Evolutionary conservation across 2,888 invertebrate genomes (phyloP).

Genomic region (Rhingia campestris): DNA sequence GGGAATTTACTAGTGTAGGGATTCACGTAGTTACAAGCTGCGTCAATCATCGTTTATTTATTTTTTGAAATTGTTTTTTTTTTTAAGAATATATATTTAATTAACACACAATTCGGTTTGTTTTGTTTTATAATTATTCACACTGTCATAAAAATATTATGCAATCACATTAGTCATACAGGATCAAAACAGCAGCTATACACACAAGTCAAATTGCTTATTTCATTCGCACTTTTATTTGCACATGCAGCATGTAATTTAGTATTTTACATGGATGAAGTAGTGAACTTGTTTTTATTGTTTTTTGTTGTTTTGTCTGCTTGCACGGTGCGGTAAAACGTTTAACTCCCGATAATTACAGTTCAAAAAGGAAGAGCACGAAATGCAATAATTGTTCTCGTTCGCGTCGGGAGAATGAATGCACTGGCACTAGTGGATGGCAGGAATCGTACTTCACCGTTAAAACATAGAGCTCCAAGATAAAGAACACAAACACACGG

Average conservation of each 20-base stretch:
- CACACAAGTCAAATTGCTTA: slow-evolving; percentile 61
- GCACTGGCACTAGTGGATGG: slow-evolving; percentile 58
- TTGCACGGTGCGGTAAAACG: slow-evolving; percentile 69
- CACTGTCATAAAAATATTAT: slow-evolving; percentile 49
- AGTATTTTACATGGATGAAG: slow-evolving; percentile 69
- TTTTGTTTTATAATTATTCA: slow-evolving; percentile 26
- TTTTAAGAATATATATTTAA: neutral
- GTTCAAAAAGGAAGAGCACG: slow-evolving; percentile 73
- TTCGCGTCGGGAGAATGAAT: slow-evolving; percentile 72
- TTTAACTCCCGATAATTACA: slow-evolving; percentile 74
- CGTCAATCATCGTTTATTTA: slow-evolving; percentile 79
- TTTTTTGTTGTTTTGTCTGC: slow-evolving; percentile 44
- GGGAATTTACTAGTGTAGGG: slow-evolving; percentile 77
- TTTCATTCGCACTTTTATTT: slow-evolving; percentile 72
- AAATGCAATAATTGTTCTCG: slow-evolving; percentile 74
- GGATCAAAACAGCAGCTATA: slow-evolving; percentile 48
- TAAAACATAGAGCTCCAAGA: slow-evolving; percentile 49
- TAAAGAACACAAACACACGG: slow-evolving; percentile 62
- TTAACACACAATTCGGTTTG: neutral
- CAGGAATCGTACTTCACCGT: slow-evolving; percentile 52
- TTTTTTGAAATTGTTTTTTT: neutral
- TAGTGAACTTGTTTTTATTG: slow-evolving; percentile 61
- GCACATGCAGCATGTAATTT: slow-evolving; percentile 72
- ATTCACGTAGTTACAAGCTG: slow-evolving; percentile 81
- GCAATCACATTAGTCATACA: slow-evolving; percentile 61